These are phyloP conservation scores for Spatulosminthurus flaviceps DNA, from an alignment of 2,888 invertebrate genomes.

Conservation along the genomic window DNA sequence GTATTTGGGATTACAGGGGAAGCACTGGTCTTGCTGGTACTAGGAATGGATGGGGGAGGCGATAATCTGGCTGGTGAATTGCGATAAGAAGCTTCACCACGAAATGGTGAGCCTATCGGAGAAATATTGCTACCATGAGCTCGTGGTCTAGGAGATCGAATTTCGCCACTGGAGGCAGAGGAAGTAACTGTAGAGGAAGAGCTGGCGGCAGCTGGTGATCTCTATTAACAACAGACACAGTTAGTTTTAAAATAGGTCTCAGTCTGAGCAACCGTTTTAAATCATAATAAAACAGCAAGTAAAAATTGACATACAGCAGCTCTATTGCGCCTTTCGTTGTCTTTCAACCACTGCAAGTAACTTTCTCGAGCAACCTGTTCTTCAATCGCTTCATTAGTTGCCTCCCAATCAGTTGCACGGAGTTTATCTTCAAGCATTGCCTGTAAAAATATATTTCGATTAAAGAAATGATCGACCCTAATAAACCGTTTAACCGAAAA, in stretches of 20 bases:
- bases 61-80: constrained; percentile 60
- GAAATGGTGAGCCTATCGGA: constrained; percentile 59
- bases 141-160: constrained; percentile 59
- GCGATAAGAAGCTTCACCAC: constrained; percentile 54
- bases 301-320: constrained; percentile 65
- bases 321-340: constrained; percentile 72
- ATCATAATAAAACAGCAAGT: background rate
- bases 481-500: background rate
- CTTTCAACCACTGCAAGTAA: constrained; percentile 81
- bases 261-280: no score
- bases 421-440: constrained; percentile 91
- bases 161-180: constrained; percentile 54
- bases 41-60: constrained; percentile 61
- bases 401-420: constrained; percentile 89
- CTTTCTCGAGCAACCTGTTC: constrained; percentile 87
- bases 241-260: no score
- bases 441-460: constrained; percentile 66
- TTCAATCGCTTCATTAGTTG: constrained; percentile 88
- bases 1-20: constrained; percentile 55
- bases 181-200: constrained; percentile 62
- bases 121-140: constrained; percentile 60
- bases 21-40: constrained; percentile 59
- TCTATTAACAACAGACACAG: no score
- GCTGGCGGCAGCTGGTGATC: constrained; percentile 62
- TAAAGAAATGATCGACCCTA: background rate